Percentiles rank a stretch among this genome's conserved stretches.
phyloP scores from a whole-genome alignment of 2,113 vertebrate species.

The Rhinolophus sinicus region DNA sequence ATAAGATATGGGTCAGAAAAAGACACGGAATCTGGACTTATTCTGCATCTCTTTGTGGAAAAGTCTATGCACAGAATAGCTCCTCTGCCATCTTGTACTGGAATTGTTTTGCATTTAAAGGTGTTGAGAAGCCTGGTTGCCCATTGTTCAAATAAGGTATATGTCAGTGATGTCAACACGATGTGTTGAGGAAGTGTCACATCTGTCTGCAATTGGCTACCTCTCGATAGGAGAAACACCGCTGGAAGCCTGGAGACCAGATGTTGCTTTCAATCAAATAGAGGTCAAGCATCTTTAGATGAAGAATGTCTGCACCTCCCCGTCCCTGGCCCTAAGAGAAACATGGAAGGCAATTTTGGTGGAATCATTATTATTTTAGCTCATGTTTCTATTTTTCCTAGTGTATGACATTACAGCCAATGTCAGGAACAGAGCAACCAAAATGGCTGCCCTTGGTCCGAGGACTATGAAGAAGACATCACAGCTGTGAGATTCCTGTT shows the following conservation, averaged over 20 bases:
- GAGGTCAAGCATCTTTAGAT: conserved; percentile 83
- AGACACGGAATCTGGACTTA: neutral
- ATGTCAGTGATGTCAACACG: conserved; percentile 84
- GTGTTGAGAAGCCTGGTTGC: conserved; percentile 84
- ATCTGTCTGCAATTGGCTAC: conserved; percentile 87
- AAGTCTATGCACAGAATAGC: neutral
- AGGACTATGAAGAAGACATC: neutral
- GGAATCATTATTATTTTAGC: conserved; percentile 78
- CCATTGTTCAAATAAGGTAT: conserved; percentile 84
- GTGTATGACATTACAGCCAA: neutral
- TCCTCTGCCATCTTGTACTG: conserved; percentile 59
- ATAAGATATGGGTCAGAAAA: conserved; percentile 48
- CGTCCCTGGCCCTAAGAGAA: conserved; percentile 48
- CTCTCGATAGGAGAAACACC: conserved; percentile 82
- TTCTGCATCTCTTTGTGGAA: conserved; percentile 5
- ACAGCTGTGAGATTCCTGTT: neutral
- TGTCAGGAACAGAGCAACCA: neutral
- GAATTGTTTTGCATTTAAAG: conserved; percentile 70
- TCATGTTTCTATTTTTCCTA: conserved; percentile 56
- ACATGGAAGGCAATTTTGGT: conserved; percentile 66
- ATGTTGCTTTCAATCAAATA: conserved; percentile 86
- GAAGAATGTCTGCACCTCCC: conserved; percentile 77
- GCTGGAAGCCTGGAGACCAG: conserved; percentile 87
- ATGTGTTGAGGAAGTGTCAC: conserved; percentile 86
- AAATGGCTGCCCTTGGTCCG: neutral